Evolutionary conservation across 1,140 invertebrate species (phyloP), one percentile per base, ranked within the genome.

Genomic region (Hypsibius dujardini): DNA sequence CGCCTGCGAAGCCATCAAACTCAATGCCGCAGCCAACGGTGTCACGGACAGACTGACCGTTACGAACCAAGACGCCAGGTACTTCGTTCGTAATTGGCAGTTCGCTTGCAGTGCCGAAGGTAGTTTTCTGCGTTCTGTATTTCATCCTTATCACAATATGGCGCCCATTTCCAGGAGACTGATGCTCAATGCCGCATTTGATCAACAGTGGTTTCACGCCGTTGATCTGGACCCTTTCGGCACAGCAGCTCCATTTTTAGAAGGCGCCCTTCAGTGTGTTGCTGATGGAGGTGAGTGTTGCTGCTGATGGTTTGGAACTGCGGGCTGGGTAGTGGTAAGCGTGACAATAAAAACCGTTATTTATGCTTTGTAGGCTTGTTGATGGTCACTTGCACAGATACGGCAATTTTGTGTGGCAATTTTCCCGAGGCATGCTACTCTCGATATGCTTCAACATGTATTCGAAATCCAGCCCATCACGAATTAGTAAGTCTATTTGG

Each of bases 221-320:
- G 85, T 99, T 71, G 96, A 99, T 79, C 79, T 99, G 47, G 96
- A 99, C 82, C 96, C 96, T 0, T 99, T 98, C 78, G 96, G 96
- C 2, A 92, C 90, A 77, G 90, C 95, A 0, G 87, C 90, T 1
- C 86, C 85, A 69, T 99, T 98, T 80, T 81, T 99, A 0, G 95
- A 99, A 80, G 84, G 87, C 1, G 92, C 92, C 0, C 87, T 99
- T 45, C 84, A 86, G 74, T 74, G 79, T 71, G 78, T 84, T 56
- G 72, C 72, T 56, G 77, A 82, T 74, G 76, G 76, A 56, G 80
- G 78, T 78, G 47, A 71, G 56, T 42, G 28, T 28, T 28, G 28
- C 28, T 28, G 28, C 28, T 28, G 28, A 28, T 28, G 73, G 62
- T 70, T 14, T 46, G 14, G 1, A 69, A 72, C 46, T 71, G 46